Base-by-base conservation (phyloP, 2,113 vertebrate genomes). In the Peromyscus leucopus region DNA sequence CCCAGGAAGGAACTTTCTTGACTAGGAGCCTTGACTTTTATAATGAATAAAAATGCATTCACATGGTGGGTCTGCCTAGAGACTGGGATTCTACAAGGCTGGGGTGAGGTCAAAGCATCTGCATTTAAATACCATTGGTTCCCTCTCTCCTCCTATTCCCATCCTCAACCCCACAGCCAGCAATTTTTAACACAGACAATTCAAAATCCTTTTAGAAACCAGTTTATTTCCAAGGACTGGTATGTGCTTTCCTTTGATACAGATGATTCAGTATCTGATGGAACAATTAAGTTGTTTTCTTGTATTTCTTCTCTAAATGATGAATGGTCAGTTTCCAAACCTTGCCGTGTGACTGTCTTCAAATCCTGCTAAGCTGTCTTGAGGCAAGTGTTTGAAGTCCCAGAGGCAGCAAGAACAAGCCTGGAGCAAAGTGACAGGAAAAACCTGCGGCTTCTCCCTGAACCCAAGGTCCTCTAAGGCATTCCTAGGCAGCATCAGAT, bases 271-370 rank as follows among this genome's bases (percentile, higher is more conserved):
- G 46, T 19, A 65, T 91, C 39, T 92, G 69, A 88, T n/a, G 16
- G n/a, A 69, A 84, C 21, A 51, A 92, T 33, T 39, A 89, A 19
- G 3, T 51, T 93, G 79, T 83, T 94, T 97, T 83, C 76, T 63
- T 15, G 1, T 63, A 75, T 90, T 93, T 97, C 42, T 95, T 82
- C 91, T 96, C n/a, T 79, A 75, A 80, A 7, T 2, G 2, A 83
- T 94, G 59, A 90, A 86, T 82, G 48, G 48, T 78, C 79, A 87
- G 1, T 97, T 95, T 96, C 87, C n/a, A 67, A 82, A 95, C 79
- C 31, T 46, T 94, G 46, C n/a, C 55, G 57, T 31, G 42, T 72
- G 65, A 67, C 36, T 78, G 11, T 39, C 92, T 28, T 93, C 57
- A 79, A 42, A 31, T 51, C 72, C 61, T 90, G 93, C 65, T 46